Evolutionary conservation across 2,797 vertebrate genomes (phyloP).

Genomic region (Gadopsis bispinosus): DNA sequence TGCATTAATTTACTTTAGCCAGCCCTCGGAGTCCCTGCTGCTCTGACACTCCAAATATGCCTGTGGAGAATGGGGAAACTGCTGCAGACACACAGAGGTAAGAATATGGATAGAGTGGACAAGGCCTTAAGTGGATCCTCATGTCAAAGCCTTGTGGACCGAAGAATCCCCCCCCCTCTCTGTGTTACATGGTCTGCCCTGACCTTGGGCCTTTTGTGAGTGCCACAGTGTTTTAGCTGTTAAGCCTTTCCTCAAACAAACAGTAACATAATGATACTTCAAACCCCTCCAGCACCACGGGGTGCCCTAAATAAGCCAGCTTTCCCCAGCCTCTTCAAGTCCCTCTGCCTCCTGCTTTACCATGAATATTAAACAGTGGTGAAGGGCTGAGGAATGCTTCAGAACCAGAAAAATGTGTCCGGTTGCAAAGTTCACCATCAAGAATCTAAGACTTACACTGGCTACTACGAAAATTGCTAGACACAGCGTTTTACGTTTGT

Average conservation of each 20-base stretch:
- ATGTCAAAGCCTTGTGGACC: slow-evolving; percentile 71
- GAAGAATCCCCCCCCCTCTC: slow-evolving; percentile 41
- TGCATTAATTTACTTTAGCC: slow-evolving; percentile 65
- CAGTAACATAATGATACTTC: slow-evolving; percentile 88
- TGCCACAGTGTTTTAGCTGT: slow-evolving; percentile 82
- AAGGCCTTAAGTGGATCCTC: slow-evolving; percentile 77
- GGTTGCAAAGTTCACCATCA: slow-evolving; percentile 41
- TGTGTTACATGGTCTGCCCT: slow-evolving; percentile 63
- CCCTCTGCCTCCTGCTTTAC: slow-evolving; percentile 68
- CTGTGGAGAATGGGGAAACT: slow-evolving; percentile 61
- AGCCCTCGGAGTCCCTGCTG: slow-evolving; percentile 67
- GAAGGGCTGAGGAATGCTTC: slow-evolving; percentile 70
- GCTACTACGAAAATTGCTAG: neutral
- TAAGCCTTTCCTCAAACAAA: slow-evolving; percentile 86
- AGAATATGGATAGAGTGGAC: slow-evolving; percentile 58
- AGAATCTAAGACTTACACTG: slow-evolving; percentile 15
- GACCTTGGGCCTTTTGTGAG: slow-evolving; percentile 81
- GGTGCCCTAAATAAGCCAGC: slow-evolving; percentile 79
- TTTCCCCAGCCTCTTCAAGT: slow-evolving; percentile 59
- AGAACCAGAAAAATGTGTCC: slow-evolving; percentile 58
- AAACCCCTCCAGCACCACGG: slow-evolving; percentile 80
- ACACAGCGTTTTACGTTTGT: neutral
- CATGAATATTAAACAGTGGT: slow-evolving; percentile 81
- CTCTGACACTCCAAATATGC: slow-evolving; percentile 70
- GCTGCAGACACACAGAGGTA: slow-evolving; percentile 60